Percentiles rank a stretch among this genome's conserved stretches.
Evolutionary conservation across 2,113 vertebrate genomes (phyloP).

Genomic region (Potamarius usumacintae): DNA sequence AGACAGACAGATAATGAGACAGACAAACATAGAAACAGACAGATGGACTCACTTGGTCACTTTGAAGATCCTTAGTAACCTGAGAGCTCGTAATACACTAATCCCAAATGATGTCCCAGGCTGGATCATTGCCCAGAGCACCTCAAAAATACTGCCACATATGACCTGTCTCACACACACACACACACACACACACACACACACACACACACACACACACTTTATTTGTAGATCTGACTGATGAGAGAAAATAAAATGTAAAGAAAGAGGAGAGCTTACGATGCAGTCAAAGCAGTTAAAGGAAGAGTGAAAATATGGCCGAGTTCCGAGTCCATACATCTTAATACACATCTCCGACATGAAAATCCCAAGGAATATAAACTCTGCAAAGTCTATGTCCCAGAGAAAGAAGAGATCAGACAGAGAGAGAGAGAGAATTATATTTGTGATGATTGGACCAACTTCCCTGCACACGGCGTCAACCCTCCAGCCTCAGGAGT

Average conservation of each 20-base stretch:
- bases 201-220: constrained; percentile 6
- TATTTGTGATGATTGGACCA: background rate
- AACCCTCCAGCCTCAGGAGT: background rate
- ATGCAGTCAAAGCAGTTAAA: constrained; percentile 97
- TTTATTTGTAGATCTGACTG: background rate
- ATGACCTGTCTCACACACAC: constrained; percentile 79
- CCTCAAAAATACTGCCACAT: constrained; percentile 94
- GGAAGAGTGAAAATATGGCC: constrained; percentile 93
- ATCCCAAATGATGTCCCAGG: constrained; percentile 96
- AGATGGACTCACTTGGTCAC: constrained; percentile 90
- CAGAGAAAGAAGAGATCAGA: background rate
- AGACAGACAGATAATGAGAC: background rate
- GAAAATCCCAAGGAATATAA: constrained; percentile 94
- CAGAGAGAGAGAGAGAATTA: background rate
- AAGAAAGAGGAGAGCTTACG: constrained; percentile 72
- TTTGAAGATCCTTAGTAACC: constrained; percentile 98
- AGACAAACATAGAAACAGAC: background rate
- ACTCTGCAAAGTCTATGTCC: constrained; percentile 89
- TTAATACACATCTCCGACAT: constrained; percentile 95
- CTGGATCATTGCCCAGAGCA: constrained; percentile 92
- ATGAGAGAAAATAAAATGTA: background rate
- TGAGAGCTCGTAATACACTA: constrained; percentile 95
- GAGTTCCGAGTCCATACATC: constrained; percentile 89
- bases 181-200: constrained; percentile 26
- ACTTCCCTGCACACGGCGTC: background rate